phyloP scores from a whole-genome alignment of 2,113 vertebrate species.

The Pelecanus crispus region DNA sequence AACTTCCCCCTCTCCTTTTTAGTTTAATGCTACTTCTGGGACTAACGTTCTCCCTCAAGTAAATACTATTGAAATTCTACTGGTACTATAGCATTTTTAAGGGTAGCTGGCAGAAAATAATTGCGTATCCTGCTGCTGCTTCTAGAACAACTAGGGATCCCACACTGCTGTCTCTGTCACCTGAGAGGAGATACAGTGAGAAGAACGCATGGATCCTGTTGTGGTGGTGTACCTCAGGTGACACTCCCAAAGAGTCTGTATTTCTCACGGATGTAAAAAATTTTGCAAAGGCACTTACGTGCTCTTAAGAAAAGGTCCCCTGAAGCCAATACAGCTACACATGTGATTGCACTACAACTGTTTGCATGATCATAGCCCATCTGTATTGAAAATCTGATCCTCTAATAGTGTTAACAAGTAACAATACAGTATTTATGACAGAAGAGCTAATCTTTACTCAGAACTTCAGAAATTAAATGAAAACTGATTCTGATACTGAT shows the following conservation, averaged over 20 bases:
- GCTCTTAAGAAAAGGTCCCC: not conserved
- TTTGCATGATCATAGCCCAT: not conserved
- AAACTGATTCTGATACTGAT: not conserved
- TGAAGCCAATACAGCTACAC: not conserved
- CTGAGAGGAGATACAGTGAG: not conserved
- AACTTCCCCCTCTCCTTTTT: not conserved
- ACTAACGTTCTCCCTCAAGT: not conserved
- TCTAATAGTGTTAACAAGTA: not conserved
- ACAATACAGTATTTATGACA: not conserved
- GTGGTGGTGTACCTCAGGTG: not conserved
- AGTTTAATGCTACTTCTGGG: not conserved
- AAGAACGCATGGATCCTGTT: not conserved
- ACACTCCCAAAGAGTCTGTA: fast-evolving
- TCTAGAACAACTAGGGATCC: not conserved
- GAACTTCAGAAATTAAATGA: not conserved
- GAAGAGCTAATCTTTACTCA: not conserved
- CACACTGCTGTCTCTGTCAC: not conserved
- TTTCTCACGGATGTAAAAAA: not conserved
- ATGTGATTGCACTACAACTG: not conserved
- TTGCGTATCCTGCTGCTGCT: not conserved
- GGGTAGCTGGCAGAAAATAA: not conserved
- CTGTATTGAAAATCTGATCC: not conserved
- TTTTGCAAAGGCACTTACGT: fast-evolving
- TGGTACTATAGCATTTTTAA: not conserved
- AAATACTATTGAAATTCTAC: not conserved